Evolutionary conservation across 2,888 invertebrate genomes (phyloP).

Genomic region (Chesias legatella): DNA sequence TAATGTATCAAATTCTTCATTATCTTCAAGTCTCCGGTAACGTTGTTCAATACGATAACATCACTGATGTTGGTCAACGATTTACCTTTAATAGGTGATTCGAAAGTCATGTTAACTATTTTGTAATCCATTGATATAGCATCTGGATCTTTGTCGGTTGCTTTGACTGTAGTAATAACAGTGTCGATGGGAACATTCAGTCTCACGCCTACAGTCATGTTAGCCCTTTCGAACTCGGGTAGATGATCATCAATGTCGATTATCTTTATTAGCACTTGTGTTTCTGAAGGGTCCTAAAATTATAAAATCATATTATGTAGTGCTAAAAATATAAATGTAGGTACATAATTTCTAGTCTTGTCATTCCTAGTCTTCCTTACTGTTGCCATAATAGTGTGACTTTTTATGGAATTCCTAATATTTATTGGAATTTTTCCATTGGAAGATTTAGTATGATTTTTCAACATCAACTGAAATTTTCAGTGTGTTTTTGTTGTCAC

Average conservation of each 20-base stretch:
- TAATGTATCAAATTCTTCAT: slow-evolving; percentile 83
- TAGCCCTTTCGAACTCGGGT: slow-evolving; percentile 82
- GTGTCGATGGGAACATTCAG: slow-evolving; percentile 88
- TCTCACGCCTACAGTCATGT: slow-evolving; percentile 85
- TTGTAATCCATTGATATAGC: slow-evolving; percentile 83
- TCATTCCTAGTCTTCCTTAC: too few relatives aligned
- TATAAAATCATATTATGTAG: not conserved
- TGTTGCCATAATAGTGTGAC: too few relatives aligned
- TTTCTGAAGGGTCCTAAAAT: slow-evolving; percentile 84
- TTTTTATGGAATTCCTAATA: too few relatives aligned
- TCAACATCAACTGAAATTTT: too few relatives aligned
- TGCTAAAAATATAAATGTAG: too few relatives aligned
- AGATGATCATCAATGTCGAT: slow-evolving; percentile 88
- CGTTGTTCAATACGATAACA: slow-evolving; percentile 82
- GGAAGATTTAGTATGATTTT: too few relatives aligned
- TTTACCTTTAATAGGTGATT: slow-evolving; percentile 67
- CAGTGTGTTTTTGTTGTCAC: slow-evolving; percentile 86
- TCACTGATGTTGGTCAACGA: slow-evolving; percentile 68
- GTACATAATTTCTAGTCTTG: too few relatives aligned
- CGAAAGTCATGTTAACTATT: slow-evolving; percentile 81
- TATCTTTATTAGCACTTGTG: slow-evolving; percentile 83
- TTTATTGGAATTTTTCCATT: too few relatives aligned
- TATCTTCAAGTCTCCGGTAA: slow-evolving; percentile 86
- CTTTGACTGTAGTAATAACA: slow-evolving; percentile 83
- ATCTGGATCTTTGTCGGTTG: slow-evolving; percentile 84